Conservation (phyloP, 2,797 vertebrate genomes). For the Halcyon badia region DNA sequence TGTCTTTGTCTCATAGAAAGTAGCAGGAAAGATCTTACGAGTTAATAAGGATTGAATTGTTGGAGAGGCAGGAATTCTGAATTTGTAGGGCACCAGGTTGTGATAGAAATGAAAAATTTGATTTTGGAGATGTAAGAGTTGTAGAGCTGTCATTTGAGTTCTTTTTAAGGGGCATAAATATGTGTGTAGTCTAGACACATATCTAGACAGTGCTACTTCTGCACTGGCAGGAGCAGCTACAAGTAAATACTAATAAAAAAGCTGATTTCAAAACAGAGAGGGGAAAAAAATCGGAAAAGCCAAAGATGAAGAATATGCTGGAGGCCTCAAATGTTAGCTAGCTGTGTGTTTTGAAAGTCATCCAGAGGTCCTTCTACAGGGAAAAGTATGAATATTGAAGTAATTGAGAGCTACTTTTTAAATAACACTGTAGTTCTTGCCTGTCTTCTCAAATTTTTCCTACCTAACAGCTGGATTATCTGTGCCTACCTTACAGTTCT, state of each 20-base stretch:
- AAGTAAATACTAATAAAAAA: neutral
- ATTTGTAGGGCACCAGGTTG: neutral
- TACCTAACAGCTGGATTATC: neutral
- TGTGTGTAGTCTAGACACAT: neutral
- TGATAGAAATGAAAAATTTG: neutral
- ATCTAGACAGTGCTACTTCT: neutral
- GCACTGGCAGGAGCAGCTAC: conserved; percentile 38
- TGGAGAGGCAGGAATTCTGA: neutral
- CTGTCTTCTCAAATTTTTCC: neutral
- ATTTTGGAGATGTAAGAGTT: neutral
- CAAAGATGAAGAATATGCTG: conserved; percentile 14
- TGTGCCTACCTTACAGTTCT: neutral
- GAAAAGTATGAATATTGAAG: conserved; percentile 18
- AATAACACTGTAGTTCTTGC: neutral
- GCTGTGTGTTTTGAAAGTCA: conserved; percentile 17
- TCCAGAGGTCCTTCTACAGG: conserved; percentile 51
- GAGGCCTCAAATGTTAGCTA: neutral
- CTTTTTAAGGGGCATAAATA: conserved; percentile 3
- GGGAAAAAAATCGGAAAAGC: neutral
- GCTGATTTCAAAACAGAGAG: neutral
- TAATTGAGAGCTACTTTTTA: conserved; percentile 4
- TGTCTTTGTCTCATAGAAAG: neutral
- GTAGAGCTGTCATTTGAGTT: neutral
- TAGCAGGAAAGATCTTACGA: neutral
- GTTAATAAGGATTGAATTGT: neutral